Evolutionary conservation across 2,888 invertebrate species (phyloP).

Genomic region (Liodrosophila aerea): DNA sequence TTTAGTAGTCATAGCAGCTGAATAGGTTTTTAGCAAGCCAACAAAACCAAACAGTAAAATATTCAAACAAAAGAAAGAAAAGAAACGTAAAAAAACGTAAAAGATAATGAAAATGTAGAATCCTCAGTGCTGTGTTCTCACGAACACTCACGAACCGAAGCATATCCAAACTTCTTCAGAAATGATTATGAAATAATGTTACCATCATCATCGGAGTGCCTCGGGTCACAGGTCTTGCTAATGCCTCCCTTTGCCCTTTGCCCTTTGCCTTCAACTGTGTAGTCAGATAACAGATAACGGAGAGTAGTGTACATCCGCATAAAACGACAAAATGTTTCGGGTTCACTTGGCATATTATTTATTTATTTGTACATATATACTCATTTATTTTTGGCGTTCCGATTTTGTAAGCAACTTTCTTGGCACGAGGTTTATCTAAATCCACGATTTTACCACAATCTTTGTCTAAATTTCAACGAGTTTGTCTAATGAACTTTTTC

Average conservation of each 20-base stretch:
- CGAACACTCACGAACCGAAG: constrained; percentile 46
- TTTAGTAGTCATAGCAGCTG: too few relatives aligned
- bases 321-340: constrained; percentile 48
- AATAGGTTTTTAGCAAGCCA: too few relatives aligned
- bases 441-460: constrained; percentile 9
- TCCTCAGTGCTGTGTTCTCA: too few relatives aligned
- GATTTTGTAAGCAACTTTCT: constrained; percentile 46
- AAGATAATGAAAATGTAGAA: not conserved
- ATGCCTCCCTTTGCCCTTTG: constrained; percentile 19
- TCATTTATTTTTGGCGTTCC: constrained; percentile 37
- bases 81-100: constrained; percentile 5
- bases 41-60: too few relatives aligned
- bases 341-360: constrained; percentile 21
- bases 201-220: not conserved
- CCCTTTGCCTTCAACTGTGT: constrained; percentile 27
- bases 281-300: constrained; percentile 2
- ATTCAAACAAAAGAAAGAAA: too few relatives aligned
- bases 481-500: constrained; percentile 42
- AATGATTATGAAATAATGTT: constrained; percentile 21
- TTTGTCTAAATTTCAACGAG: constrained; percentile 9
- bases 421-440: constrained; percentile 20
- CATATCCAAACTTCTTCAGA: constrained; percentile 69
- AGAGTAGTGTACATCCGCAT: not conserved
- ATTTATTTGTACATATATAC: too few relatives aligned
- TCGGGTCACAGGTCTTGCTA: not conserved